Base-by-base conservation (phyloP, 1,140 invertebrate genomes). In the Drosophila neocordata region DNA sequence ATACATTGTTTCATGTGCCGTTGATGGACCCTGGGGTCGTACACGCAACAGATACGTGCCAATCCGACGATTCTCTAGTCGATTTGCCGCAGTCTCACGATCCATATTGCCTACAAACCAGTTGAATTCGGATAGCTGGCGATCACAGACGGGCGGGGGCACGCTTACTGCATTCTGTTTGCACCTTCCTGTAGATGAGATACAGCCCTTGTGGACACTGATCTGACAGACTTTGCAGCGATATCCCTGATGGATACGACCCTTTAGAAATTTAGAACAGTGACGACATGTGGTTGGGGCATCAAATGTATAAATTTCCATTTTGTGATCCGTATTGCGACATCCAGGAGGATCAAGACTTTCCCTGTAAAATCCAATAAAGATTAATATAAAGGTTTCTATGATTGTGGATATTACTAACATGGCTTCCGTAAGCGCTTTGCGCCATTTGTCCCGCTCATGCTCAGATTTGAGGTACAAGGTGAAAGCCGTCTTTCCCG, bases 41-140 rank as follows among this genome's bases (percentile, higher is more conserved):
- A 97, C 95, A 52, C 98, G 93, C 52, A 99, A 93, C 84, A 99
- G 93, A 92, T 97, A 99, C 1, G 97, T 98, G 66, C 97, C 97
- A 92, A 97, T 95, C 73, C 95, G 94, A 41, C 97, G 94, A 44
- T 94, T 92, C 91, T 97, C 95, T 35, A 99, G 92, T 44, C 95
- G 94, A 64, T 93, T 93, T n/a, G 95, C 94, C 6, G 97, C 97
- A 59, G 93, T 94, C 73, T 97, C 96, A 66, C 97, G 93, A 13
- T 96, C 96, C 96, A 98, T 97, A 92, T 96, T 96, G 18, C 96
- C 96, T 31, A 97, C 97, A 92, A 96, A 91, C 91, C 91, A 92
- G 63, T 92, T 91, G 48, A 92, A 92, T 52, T 91, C 91, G 3
- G 91, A 89, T 24, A 92, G 51, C 55, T 90, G 87, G 1, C 91